phyloP scores from a whole-genome alignment of 2,888 invertebrate species.

The Tethea ocularis region DNA sequence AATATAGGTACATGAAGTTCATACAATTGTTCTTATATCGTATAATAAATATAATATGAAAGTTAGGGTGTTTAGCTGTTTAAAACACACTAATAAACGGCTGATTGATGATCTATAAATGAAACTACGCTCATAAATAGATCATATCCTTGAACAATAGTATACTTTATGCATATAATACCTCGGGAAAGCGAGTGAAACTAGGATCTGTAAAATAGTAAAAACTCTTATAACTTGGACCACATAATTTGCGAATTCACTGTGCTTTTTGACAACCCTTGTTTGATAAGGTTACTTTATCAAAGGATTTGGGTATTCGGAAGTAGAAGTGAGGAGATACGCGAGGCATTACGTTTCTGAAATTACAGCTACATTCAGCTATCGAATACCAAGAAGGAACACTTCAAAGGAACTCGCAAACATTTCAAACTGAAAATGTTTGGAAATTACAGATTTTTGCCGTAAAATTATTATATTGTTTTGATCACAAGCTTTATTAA shows the following conservation, averaged over 20 bases:
- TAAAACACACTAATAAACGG: too few species aligned
- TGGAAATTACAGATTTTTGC: not conserved
- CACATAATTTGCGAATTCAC: constrained; percentile 35
- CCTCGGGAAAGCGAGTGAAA: not conserved
- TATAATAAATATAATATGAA: too few species aligned
- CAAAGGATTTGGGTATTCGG: constrained; percentile 48
- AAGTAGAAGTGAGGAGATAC: constrained; percentile 20
- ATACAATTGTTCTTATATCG: too few species aligned
- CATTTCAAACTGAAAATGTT: not conserved
- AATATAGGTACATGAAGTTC: too few species aligned
- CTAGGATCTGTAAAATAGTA: too few species aligned
- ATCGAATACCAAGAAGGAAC: constrained; percentile 17
- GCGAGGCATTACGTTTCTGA: constrained; percentile 15
- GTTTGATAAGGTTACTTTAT: constrained; percentile 52
- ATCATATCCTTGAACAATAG: too few species aligned
- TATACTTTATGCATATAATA: too few species aligned
- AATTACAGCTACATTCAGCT: constrained; percentile 28
- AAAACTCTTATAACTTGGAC: constrained; percentile 27
- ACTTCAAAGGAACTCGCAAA: constrained; percentile 2
- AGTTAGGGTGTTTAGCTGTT: too few species aligned
- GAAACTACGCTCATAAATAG: too few species aligned
- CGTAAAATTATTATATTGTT: not conserved
- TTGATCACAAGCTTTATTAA: not conserved
- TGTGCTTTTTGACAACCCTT: constrained; percentile 45
- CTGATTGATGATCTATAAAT: too few species aligned